These are phyloP conservation scores for Strix occidentalis DNA, from an alignment of 2,797 vertebrate genomes.

Conservation along the genomic window DNA sequence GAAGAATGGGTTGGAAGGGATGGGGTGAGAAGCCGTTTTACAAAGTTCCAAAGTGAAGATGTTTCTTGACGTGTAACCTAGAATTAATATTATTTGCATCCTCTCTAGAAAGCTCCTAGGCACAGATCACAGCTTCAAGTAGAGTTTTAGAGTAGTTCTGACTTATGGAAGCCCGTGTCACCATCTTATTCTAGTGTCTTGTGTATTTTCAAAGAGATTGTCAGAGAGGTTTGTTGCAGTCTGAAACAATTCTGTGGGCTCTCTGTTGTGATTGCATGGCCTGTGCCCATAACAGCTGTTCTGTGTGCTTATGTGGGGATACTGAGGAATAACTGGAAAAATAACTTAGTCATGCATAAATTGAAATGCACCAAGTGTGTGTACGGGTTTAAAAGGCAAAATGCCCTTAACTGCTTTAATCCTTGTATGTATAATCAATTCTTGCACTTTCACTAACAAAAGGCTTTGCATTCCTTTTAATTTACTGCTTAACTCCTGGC, in stretches of 20 bases:
- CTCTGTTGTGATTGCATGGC: background rate
- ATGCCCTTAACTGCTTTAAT: background rate
- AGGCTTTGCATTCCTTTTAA: background rate
- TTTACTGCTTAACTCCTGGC: background rate
- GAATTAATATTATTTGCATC: background rate
- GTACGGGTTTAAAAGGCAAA: background rate
- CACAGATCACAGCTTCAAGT: background rate
- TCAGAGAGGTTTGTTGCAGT: background rate
- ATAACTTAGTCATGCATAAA: background rate
- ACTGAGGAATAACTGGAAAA: background rate
- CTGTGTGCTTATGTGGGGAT: background rate
- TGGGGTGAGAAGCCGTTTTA: background rate
- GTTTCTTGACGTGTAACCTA: background rate
- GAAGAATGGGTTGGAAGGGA: background rate
- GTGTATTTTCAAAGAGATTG: background rate
- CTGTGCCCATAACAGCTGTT: background rate
- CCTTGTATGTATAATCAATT: background rate
- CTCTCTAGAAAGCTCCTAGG: background rate
- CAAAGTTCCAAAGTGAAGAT: background rate
- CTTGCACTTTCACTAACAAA: background rate
- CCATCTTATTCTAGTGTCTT: background rate
- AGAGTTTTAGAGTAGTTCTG: background rate
- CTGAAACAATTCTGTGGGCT: background rate
- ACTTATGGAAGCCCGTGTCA: accelerated
- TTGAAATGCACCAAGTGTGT: background rate